Percentiles rank a stretch among this genome's conserved stretches.
Evolutionary conservation across 2,888 invertebrate genomes (phyloP).

Genomic region (Sycophila texana): DNA sequence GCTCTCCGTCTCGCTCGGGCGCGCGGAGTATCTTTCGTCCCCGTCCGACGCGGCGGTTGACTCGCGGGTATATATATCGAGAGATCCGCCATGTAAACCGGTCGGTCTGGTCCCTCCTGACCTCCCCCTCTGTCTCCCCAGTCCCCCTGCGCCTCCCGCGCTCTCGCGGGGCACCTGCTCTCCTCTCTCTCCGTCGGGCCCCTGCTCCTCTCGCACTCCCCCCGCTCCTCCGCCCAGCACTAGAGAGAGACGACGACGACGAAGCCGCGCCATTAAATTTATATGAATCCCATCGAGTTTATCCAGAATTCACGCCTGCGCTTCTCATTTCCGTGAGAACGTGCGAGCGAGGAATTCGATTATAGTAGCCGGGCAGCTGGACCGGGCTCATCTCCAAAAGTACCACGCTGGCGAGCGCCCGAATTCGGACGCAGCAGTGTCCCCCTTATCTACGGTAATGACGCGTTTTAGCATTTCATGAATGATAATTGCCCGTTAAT

Average conservation of each 20-base stretch:
- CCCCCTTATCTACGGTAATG: constrained; percentile 40
- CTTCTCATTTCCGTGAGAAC: constrained; percentile 61
- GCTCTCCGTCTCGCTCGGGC: constrained; percentile 28
- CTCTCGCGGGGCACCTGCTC: constrained; percentile 71
- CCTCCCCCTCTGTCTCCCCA: constrained; percentile 60
- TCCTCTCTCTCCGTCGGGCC: constrained; percentile 54
- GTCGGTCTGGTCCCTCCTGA: constrained; percentile 72
- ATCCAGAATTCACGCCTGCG: constrained; percentile 63
- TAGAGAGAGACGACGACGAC: constrained; percentile 60
- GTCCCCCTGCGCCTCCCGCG: constrained; percentile 57
- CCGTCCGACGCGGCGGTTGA: constrained; percentile 9
- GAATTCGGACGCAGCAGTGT: neutral
- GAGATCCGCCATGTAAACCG: constrained; percentile 71
- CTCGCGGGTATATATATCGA: constrained; percentile 20
- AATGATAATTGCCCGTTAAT: constrained; percentile 42
- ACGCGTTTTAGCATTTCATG: constrained; percentile 45
- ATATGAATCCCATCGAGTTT: constrained; percentile 70
- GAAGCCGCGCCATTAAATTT: constrained; percentile 71
- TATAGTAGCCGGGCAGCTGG: constrained; percentile 23
- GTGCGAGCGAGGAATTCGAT: constrained; percentile 54
- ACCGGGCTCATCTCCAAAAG: too few species aligned
- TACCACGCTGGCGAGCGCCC: neutral
- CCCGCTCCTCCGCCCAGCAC: neutral
- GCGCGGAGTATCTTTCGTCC: constrained; percentile 42
- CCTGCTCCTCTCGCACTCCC: neutral